phyloP scores from a whole-genome alignment of 2,888 invertebrate species.

The Drosophila incognita region DNA sequence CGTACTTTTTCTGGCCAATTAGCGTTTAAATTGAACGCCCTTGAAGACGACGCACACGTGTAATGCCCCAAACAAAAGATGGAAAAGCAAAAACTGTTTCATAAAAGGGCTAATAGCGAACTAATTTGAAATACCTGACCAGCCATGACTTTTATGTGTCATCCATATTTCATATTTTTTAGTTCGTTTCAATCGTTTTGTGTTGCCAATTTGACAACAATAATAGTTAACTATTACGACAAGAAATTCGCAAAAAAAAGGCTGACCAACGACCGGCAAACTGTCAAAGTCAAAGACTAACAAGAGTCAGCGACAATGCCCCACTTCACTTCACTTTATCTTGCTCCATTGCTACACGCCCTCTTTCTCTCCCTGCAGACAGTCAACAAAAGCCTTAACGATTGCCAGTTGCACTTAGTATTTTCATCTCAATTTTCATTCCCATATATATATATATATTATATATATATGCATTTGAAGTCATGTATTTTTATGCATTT shows the following conservation, averaged over 20 bases:
- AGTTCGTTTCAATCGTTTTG: slow-evolving; percentile 5
- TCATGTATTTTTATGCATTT: slow-evolving; percentile 40
- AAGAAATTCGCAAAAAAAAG: slow-evolving; percentile 3
- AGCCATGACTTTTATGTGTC: slow-evolving; percentile 39
- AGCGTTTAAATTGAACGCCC: slow-evolving; percentile 27
- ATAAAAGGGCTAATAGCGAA: slow-evolving; percentile 58
- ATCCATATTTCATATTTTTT: slow-evolving; percentile 21
- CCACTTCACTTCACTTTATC: slow-evolving; percentile 19
- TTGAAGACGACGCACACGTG: slow-evolving; percentile 62
- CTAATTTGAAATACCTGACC: slow-evolving; percentile 47
- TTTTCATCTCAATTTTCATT: slow-evolving; percentile 31
- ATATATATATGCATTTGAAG: slow-evolving; percentile 17
- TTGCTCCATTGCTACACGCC: background rate
- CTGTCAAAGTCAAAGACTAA: slow-evolving; percentile 70
- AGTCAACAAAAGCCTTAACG: slow-evolving; percentile 38
- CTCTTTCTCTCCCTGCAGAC: background rate
- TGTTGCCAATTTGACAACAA: slow-evolving; percentile 41
- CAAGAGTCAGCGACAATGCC: slow-evolving; percentile 36
- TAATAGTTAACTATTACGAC: slow-evolving; percentile 20
- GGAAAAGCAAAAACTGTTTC: slow-evolving; percentile 20
- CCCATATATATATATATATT: background rate
- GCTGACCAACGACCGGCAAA: slow-evolving; percentile 30
- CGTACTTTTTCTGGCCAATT: slow-evolving; percentile 7
- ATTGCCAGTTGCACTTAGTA: slow-evolving; percentile 35
- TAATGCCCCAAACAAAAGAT: slow-evolving; percentile 48